Evolutionary conservation across 2,888 invertebrate species (phyloP).

Genomic region (Theodoxus fluviatilis): DNA sequence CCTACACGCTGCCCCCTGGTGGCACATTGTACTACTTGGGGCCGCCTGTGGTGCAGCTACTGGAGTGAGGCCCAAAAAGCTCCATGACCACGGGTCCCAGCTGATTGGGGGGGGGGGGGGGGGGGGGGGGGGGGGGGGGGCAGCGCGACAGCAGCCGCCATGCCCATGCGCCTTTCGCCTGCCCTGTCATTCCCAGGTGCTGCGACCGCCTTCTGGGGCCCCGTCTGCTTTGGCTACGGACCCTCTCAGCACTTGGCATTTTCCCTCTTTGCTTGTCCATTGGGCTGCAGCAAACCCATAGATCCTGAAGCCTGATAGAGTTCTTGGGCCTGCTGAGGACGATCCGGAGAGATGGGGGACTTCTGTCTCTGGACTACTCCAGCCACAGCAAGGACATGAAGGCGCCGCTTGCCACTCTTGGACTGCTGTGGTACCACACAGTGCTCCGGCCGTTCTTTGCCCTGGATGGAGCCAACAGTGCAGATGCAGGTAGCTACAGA

Average conservation of each 20-base stretch:
- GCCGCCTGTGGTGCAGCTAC: too few species aligned
- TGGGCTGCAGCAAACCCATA: conserved; percentile 73
- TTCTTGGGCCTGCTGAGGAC: conserved; percentile 75
- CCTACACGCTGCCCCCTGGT: too few species aligned
- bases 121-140: too few species aligned
- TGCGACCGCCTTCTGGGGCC: conserved; percentile 76
- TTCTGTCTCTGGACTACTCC: conserved; percentile 71
- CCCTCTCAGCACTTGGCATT: conserved; percentile 70
- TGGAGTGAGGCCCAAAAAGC: too few species aligned
- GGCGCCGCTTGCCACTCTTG: conserved; percentile 74
- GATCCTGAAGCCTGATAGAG: conserved; percentile 70
- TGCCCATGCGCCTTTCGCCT: too few species aligned
- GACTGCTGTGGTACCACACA: conserved; percentile 76
- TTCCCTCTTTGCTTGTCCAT: conserved; percentile 75
- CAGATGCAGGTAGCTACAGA: conserved; percentile 69
- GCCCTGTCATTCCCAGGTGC: too few species aligned
- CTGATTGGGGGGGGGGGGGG: too few species aligned
- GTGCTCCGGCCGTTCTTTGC: conserved; percentile 76
- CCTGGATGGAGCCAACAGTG: conserved; percentile 72
- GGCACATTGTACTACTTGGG: too few species aligned
- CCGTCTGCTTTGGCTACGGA: conserved; percentile 77
- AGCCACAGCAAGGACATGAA: conserved; percentile 74
- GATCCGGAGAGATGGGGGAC: conserved; percentile 69
- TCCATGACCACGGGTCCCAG: too few species aligned
- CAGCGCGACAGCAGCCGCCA: too few species aligned